Percentiles rank a stretch among this genome's conserved stretches.
These are phyloP conservation scores for Lasioglossum vierecki DNA, from an alignment of 2,888 invertebrate genomes.

Conservation along the genomic window DNA sequence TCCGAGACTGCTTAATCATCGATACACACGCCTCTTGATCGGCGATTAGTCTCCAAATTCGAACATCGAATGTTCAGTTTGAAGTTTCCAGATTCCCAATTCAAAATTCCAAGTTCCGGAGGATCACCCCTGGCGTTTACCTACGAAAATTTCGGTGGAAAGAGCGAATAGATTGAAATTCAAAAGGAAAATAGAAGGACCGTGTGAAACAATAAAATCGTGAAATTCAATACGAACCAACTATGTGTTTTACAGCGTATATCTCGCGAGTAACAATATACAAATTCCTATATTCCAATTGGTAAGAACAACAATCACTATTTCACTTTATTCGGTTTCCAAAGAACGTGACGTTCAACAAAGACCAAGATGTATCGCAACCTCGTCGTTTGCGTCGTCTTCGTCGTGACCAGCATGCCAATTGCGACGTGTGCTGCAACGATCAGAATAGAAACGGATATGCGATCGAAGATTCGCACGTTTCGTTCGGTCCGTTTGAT, in stretches of 20 bases:
- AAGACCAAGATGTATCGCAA: conserved; percentile 67
- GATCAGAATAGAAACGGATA: neutral
- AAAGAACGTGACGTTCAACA: conserved; percentile 75
- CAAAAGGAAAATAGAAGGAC: neutral
- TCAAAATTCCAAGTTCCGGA: neutral
- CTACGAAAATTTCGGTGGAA: neutral
- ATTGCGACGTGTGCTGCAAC: conserved; percentile 18
- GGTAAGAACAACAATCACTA: conserved; percentile 70
- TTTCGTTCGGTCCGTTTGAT: conserved; percentile 19
- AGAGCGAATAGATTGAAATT: neutral
- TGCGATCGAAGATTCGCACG: neutral
- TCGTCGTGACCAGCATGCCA: conserved; percentile 72
- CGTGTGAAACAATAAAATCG: neutral
- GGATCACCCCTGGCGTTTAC: neutral
- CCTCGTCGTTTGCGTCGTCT: conserved; percentile 66
- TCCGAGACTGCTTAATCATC: neutral
- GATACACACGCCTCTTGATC: neutral
- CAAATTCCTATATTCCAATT: neutral
- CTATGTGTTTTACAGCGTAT: neutral
- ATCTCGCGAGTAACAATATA: conserved; percentile 1
- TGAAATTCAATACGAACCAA: neutral
- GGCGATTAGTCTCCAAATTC: no score
- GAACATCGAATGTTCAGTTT: neutral
- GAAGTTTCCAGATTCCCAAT: neutral
- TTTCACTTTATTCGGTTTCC: conserved; percentile 81